Base-by-base conservation (phyloP, 1,140 invertebrate genomes). In the Phthorimaea operculella region DNA sequence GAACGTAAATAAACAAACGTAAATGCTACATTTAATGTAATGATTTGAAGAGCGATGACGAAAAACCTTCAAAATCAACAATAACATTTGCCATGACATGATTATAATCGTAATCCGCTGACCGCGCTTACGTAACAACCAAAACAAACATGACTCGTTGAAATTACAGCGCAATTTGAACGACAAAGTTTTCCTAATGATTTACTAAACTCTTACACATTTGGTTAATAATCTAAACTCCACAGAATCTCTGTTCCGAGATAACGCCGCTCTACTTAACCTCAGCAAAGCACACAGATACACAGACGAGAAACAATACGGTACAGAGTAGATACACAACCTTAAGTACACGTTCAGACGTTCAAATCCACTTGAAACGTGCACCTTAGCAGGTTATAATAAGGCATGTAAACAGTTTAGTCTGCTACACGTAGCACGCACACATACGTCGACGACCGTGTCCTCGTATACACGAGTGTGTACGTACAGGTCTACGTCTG, bases 251-350 rank as follows among this genome's bases (percentile, higher is more conserved):
- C 71, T 82, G 79, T 85, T 76, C 79, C 47, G 65, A 83, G 79
- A 82, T 83, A 83, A 83, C 79, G 62, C 77, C 82, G 82, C 82
- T 85, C 82, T 82, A 85, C 82, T 85, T 85, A 85, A 83, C 82
- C 78, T 81, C 74, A 73, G 62, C 79, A 28, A 28, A 28, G 82
- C 78, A 83, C 76, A 83, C 69, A 84, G 70, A 74, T 72, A 75
- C 78, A 74, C 82, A 82, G 83, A 85, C 79, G 81, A 79, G 79
- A 80, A 82, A 85, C 82, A 85, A 85, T 85, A 85, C 82, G 79
- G 79, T 81, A 83, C 74, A 28, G 21, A 28, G 21, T 28, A 79
- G 70, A 64, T 62, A 71, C 60, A 74, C 80, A 72, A 77, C 62
- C 65, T 74, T 79, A 50, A 21, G 21, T n/a, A 14, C 4, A 50